Evolutionary conservation across 2,797 vertebrate genomes (phyloP).

Genomic region (Myotis daubentonii): DNA sequence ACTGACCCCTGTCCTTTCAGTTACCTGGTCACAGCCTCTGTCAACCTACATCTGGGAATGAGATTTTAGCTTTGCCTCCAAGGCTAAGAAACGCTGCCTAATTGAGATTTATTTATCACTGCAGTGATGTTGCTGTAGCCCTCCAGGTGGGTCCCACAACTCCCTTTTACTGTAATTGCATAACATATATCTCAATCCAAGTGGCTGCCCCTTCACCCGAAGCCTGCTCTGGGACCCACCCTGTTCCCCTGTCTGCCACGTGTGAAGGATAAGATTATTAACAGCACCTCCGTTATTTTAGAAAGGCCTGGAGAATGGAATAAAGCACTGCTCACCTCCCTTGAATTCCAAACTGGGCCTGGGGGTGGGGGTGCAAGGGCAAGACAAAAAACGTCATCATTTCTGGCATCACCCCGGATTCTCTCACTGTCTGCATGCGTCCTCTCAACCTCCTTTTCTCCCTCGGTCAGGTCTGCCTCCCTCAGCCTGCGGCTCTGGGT

Average conservation of each 20-base stretch:
- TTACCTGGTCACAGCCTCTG: background rate
- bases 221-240: conserved; percentile 1
- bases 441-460: conserved; percentile 31
- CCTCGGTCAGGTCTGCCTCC: background rate
- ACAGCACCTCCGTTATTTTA: conserved; percentile 1
- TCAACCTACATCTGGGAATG: background rate
- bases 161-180: background rate
- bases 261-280: background rate
- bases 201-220: rapidly evolving
- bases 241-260: background rate
- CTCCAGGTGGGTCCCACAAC: background rate
- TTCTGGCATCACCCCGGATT: background rate
- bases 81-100: background rate
- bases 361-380: background rate
- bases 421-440: background rate
- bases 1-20: background rate
- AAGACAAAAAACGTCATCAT: background rate
- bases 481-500: background rate
- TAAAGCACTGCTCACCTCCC: background rate
- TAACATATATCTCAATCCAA: background rate
- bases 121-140: background rate
- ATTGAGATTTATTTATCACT: background rate
- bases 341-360: background rate
- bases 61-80: background rate
- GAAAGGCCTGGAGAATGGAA: conserved; percentile 18